Base-by-base conservation (phyloP, 2,797 vertebrate genomes). In the Hippoglossus hippoglossus region DNA sequence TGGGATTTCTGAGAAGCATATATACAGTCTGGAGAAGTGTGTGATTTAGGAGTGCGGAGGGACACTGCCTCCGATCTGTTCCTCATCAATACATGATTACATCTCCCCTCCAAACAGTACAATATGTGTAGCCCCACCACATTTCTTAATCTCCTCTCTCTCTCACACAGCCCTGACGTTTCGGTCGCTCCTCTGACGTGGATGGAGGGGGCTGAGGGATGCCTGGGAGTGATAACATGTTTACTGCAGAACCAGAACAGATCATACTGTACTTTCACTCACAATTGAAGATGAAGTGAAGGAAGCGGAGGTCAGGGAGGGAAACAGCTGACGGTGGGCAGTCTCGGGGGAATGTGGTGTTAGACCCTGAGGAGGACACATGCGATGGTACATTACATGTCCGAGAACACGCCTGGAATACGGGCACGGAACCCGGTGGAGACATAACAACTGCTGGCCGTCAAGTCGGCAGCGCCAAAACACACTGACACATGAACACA, bases 401-500 rank as follows among this genome's bases (percentile, higher is more conserved):
- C 53, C 7, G 5, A 67, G 73, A 78, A 71, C 77, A 69, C 10
- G 56, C 7, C 19, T 74, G 67, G 65, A 66, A 74, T 0, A 66
- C 49, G 13, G 26, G 19, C 13, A 22, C 62, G 1, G 74, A 66
- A 41, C 78, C 8, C 31, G 6, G 5, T 57, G 1, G 36, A 82
- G 78, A 79, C 78, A 70, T 69, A 85, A 90, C 86, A 81, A 73
- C 65, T 8, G 36, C 39, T 39, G 51, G 31, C 68, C 39, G 51
- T 83, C 62, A 60, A 54, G 34, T 6, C 18, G 13, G 0, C 28
- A 61, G 81, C 51, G 63, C 66, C 62, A 76, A 77, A 87, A 82
- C 73, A 75, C 79, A 47, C 57, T 41, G 81, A 86, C 75, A 69
- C 85, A 67, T 78, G 84, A 90, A 82, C 68, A 26, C 82, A 84